These are phyloP conservation scores for Choloepus didactylus DNA, from an alignment of 2,797 vertebrate species.

Conservation along the genomic window DNA sequence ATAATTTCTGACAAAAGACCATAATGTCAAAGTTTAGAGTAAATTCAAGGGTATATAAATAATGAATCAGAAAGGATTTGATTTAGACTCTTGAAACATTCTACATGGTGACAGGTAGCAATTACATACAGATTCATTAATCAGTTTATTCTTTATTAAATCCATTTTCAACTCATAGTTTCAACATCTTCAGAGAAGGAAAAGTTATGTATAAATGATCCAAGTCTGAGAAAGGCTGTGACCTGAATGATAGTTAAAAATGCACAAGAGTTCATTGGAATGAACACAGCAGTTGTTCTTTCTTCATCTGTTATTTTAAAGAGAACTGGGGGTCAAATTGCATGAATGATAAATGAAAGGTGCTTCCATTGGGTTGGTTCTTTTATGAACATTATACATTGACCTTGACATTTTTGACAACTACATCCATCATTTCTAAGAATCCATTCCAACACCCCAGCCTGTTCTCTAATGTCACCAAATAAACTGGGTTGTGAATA, in stretches of 20 bases:
- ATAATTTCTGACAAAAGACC: slow-evolving; percentile 25
- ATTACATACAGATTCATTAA: slow-evolving; percentile 69
- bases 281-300: slow-evolving; percentile 95
- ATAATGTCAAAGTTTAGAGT: slow-evolving; percentile 22
- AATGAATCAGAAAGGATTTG: slow-evolving; percentile 29
- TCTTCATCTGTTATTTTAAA: slow-evolving; percentile 96
- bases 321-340: slow-evolving; percentile 95
- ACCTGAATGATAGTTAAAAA: slow-evolving; percentile 91
- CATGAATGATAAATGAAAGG: slow-evolving; percentile 96
- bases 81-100: slow-evolving; percentile 68
- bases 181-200: slow-evolving; percentile 84
- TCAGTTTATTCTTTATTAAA: slow-evolving; percentile 81
- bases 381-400: slow-evolving; percentile 94
- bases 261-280: slow-evolving; percentile 91
- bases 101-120: slow-evolving; percentile 21
- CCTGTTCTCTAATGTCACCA: slow-evolving; percentile 92
- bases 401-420: slow-evolving; percentile 99
- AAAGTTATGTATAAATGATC: slow-evolving; percentile 91
- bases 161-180: slow-evolving; percentile 84
- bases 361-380: slow-evolving; percentile 94
- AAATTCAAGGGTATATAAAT: neutral
- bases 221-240: slow-evolving; percentile 89
- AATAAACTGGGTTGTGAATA: slow-evolving; percentile 96
- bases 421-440: slow-evolving; percentile 96
- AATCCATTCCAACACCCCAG: slow-evolving; percentile 95